Base-by-base conservation (phyloP, 2,888 invertebrate species). In the Cheilosia vulpina region DNA sequence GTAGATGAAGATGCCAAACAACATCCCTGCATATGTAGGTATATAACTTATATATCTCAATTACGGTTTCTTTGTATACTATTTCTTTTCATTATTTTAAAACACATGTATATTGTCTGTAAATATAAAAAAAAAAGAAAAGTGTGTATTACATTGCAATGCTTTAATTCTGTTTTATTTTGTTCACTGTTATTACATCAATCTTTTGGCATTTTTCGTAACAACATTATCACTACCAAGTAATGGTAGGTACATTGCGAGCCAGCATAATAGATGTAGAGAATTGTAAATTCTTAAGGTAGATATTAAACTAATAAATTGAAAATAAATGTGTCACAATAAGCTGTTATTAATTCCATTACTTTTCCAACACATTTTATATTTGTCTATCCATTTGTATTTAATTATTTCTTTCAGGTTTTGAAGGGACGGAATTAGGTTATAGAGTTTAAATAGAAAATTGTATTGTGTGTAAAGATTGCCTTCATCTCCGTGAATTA, bases 251-350 rank as follows among this genome's bases (percentile, higher is more conserved):
- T 38, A 5, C 4, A 52, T 66, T 53, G 53, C 53, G 19, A 53
- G 53, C 66, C 66, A 66, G 27, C 21, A 53, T 3, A 53, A 41
- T 53, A 53, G 24, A 53, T 53, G 19, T 24, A 52, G 27, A 66
- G 24, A 66, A 65, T 62, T 62, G 5, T 31, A 62, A 45, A 62
- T 62, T 62, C 62, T n/a, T 45, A 27, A n/a, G 13, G 45, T 62
- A 62, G 24, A 60, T 60, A n/a, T 60, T 43, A 43, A 38, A 38
- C 38, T 4, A 60, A 60, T 24, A 52, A 60, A 15, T n/a, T n/a
- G 13, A 43, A 41, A 41, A 24, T 11, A 43, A 43, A 38, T 38
- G 38, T 38, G 13, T 38, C 38, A 13, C 11, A 38, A 13, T 38
- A 13, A 13, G 13, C 13, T 13, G 38, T 38, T 13, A 13, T 9